Evolutionary conservation across 2,888 invertebrate species (phyloP), one percentile per base, ranked within the genome.

Genomic region (Agrotis ipsilon): DNA sequence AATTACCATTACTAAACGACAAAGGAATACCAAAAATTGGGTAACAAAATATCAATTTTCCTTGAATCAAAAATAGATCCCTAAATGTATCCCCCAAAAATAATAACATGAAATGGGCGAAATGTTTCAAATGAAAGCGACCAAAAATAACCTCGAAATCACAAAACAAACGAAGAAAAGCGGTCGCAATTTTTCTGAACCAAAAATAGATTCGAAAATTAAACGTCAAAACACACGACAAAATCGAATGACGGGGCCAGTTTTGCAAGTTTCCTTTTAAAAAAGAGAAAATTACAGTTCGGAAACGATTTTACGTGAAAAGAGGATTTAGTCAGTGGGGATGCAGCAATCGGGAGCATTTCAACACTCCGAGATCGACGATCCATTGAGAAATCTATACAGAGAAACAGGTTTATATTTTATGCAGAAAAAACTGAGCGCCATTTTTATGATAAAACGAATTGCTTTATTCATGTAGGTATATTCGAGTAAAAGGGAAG

Each of bases 301-400:
- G 27, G 74, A 46, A 85, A 77, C 72, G 81, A 84, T 85, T 83
- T 80, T 73, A 82, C 71, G 80, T 57, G 72, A 81, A 88, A 84
- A 88, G 86, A 81, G 84, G 87, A 88, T 88, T 87, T 86, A 80
- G 71, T 63, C 75, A 68, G 68, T 66, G 77, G 76, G 80, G 68
- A 83, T 69, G 78, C 32, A 55, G 67, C 72, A 76, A 80, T 78
- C 78, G 73, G 51, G 27, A 69, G 76, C 65, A 78, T 74, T 85
- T 78, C 57, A 59, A 24, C 66, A 73, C 80, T 66, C n/a, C 59
- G 55, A 58, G 70, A 76, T 76, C 27, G 49, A 63, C 32, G 62
- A 58, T 60, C 70, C 62, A 71, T 61, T 27, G 65, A 24, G 68
- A 21, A 55, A 27, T 9, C 24, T 66, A 6, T 52, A 70, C 65